phyloP scores from a whole-genome alignment of 2,113 vertebrate genomes.

The Scopus umbretta region DNA sequence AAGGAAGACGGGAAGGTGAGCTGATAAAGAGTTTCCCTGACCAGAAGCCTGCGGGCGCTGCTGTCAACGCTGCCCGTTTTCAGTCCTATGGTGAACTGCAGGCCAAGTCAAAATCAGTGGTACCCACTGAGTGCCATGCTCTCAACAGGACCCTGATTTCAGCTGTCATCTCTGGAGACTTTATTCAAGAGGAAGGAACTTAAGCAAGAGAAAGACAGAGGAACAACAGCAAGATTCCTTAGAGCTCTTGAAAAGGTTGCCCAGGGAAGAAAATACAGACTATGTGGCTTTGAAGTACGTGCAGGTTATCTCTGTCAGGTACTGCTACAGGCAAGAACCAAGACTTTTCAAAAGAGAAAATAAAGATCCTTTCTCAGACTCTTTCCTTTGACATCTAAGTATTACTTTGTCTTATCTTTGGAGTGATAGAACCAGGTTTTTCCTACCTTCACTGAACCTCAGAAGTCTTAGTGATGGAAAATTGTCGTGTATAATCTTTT shows the following conservation, averaged over 20 bases:
- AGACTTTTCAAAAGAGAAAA: not conserved
- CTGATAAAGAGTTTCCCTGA: not conserved
- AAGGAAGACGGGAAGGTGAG: not conserved
- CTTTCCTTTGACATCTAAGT: not conserved
- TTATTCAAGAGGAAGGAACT: not conserved
- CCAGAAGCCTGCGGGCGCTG: not conserved
- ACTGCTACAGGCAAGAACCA: not conserved
- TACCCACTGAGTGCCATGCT: not conserved
- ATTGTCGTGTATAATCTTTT: not conserved
- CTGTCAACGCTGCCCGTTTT: not conserved
- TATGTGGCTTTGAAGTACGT: not conserved
- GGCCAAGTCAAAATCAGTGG: not conserved
- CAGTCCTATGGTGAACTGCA: not conserved
- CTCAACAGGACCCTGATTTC: not conserved
- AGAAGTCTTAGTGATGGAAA: not conserved
- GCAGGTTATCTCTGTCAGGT: not conserved
- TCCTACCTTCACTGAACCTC: not conserved
- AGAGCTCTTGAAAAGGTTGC: not conserved
- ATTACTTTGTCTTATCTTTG: not conserved
- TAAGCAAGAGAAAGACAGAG: not conserved
- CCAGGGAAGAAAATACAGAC: not conserved
- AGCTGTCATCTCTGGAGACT: not conserved
- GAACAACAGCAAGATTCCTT: not conserved
- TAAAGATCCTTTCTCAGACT: not conserved
- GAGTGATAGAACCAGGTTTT: not conserved